These are phyloP conservation scores for Antidorcas marsupialis DNA, from an alignment of 2,113 vertebrate species.

Conservation along the genomic window DNA sequence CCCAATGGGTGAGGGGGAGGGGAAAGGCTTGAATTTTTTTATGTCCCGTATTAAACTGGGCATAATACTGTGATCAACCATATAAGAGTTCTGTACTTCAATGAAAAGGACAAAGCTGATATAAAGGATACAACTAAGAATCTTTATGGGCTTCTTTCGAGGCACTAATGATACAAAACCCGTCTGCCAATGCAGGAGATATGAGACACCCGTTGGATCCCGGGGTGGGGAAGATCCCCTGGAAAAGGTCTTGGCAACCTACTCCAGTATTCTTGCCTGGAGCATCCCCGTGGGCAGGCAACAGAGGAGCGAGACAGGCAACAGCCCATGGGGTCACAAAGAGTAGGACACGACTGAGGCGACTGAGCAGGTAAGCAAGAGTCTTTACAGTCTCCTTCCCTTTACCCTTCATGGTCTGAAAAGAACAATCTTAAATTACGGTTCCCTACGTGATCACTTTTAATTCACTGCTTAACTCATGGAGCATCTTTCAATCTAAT, in stretches of 20 bases:
- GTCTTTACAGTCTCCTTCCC: background rate
- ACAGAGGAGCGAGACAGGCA: background rate
- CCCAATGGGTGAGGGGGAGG: background rate
- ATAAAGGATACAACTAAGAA: background rate
- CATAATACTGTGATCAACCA: background rate
- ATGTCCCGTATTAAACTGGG: background rate
- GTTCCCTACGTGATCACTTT: background rate
- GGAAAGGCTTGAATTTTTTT: background rate
- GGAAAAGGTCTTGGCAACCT: background rate
- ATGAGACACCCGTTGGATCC: background rate
- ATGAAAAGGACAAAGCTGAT: background rate
- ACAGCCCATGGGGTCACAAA: background rate
- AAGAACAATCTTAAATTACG: background rate
- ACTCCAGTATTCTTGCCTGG: background rate
- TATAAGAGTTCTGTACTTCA: background rate
- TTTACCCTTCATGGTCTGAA: background rate
- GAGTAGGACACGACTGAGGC: background rate
- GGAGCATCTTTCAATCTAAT: background rate
- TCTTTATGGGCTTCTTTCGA: background rate
- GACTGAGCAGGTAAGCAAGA: background rate
- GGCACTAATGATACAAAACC: background rate
- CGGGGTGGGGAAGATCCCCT: background rate
- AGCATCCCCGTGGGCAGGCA: background rate
- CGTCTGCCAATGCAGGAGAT: background rate
- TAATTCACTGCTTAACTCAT: background rate